Evolutionary conservation across 2,113 vertebrate species (phyloP), one percentile per base, ranked within the genome.

Genomic region (Eudyptes chrysolophus): DNA sequence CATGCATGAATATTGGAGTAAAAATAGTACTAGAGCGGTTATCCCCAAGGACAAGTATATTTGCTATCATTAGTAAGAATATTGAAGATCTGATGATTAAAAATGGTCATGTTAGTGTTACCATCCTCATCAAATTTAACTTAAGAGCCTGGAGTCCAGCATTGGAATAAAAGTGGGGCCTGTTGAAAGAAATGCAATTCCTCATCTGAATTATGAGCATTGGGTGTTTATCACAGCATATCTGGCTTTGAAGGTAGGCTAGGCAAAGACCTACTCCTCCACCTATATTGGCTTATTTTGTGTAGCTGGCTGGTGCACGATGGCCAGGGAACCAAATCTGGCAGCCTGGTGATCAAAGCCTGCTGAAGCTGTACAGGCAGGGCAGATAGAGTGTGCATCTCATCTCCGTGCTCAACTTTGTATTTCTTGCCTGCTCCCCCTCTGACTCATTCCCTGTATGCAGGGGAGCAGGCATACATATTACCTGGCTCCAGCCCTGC

Each of bases 151-250:
- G 24, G 13, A 74, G 85, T 51, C 21, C 44, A 61, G n/a, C 40
- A 9, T 18, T 34, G 27, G 32, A 38, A 55, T 40, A 26, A 54
- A 64, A 82, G 29, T 8, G 0, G 0, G 11, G 2, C 22, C 18
- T 70, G 44, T 38, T 69, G 27, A 54, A 44, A n/a, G 54, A 64
- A 27, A 32, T 29, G 4, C 24, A 40, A 18, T 46, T 77, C 21
- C 30, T 36, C 7, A 16, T 6, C 16, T 60, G 65, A 34, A 18
- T 65, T 55, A 6, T 42, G 36, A 52, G 16, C 8, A 8, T 25
- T 0, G 1, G 1, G 6, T 57, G 14, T 64, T 49, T n/a, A 21
- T 62, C 16, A 4, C 30, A 24, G 26, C 11, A 3, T 36, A 22
- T 40, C 21, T 70, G 49, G 12, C 40, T 70, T 49, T 49, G 48